Percentiles rank a stretch among this genome's conserved stretches.
These are phyloP conservation scores for Cisticola juncidis DNA, from an alignment of 2,113 vertebrate genomes.

Conservation along the genomic window DNA sequence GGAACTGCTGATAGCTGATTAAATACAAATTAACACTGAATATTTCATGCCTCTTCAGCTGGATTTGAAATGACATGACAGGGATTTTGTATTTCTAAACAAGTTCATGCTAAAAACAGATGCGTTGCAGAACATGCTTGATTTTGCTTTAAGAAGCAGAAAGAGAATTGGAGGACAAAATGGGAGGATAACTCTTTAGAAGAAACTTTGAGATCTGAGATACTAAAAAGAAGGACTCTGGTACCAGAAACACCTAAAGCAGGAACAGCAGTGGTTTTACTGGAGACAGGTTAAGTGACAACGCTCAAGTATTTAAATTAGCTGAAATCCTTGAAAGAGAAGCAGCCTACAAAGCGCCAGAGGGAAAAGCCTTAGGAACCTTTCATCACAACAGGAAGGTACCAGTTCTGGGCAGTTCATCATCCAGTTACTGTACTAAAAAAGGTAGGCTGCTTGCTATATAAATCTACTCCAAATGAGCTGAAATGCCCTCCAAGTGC, in stretches of 20 bases:
- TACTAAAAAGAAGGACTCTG: not conserved
- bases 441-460: not conserved
- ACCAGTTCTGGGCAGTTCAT: not conserved
- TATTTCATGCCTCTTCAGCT: constrained; percentile 9
- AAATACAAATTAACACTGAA: not conserved
- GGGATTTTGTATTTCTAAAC: not conserved
- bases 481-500: not conserved
- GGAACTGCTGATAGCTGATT: not conserved
- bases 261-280: not conserved
- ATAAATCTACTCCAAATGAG: not conserved
- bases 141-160: not conserved
- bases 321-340: not conserved
- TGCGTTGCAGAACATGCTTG: not conserved
- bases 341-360: not conserved
- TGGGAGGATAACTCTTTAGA: not conserved
- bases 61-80: not conserved
- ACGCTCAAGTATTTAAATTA: not conserved
- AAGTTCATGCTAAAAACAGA: not conserved
- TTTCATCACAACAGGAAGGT: not conserved
- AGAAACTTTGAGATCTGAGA: not conserved
- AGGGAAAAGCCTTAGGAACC: not conserved
- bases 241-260: not conserved
- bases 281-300: not conserved
- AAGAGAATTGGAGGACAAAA: not conserved
- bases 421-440: not conserved